A percentile compares a stretch with the other conserved stretches of the same genome.
Conservation (phyloP, 2,797 vertebrate genomes). For the Pseudomugil gertrudae region DNA sequence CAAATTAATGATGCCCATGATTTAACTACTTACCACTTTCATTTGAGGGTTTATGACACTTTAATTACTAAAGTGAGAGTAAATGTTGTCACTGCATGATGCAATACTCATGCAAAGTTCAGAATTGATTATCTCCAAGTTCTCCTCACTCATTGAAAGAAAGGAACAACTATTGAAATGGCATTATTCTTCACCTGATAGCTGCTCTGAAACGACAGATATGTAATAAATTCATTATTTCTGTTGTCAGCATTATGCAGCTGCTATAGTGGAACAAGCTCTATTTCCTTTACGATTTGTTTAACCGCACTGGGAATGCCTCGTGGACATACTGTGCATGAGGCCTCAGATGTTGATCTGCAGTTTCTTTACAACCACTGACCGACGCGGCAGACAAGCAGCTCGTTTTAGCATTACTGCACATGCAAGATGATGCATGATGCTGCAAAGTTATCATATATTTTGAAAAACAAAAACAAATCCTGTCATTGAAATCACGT, state of each 20-base stretch:
- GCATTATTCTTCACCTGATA: neutral
- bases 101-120: neutral
- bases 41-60: neutral
- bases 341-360: constrained; percentile 20
- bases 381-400: constrained; percentile 8
- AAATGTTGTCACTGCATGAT: neutral
- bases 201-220: neutral
- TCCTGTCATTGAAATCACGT: too few species aligned
- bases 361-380: constrained; percentile 27
- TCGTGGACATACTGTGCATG: too few species aligned
- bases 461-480: too few species aligned
- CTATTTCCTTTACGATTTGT: constrained; percentile 11
- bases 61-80: neutral
- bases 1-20: neutral
- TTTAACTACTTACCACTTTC: neutral
- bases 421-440: too few species aligned
- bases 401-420: neutral
- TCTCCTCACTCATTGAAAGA: too few species aligned
- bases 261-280: neutral
- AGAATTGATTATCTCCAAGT: neutral
- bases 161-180: too few species aligned
- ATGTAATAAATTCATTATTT: neutral
- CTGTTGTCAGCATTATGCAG: neutral
- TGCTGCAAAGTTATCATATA: too few species aligned
- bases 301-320: neutral